Base-by-base conservation (phyloP, 2,797 vertebrate species). In the Potorous gilbertii region DNA sequence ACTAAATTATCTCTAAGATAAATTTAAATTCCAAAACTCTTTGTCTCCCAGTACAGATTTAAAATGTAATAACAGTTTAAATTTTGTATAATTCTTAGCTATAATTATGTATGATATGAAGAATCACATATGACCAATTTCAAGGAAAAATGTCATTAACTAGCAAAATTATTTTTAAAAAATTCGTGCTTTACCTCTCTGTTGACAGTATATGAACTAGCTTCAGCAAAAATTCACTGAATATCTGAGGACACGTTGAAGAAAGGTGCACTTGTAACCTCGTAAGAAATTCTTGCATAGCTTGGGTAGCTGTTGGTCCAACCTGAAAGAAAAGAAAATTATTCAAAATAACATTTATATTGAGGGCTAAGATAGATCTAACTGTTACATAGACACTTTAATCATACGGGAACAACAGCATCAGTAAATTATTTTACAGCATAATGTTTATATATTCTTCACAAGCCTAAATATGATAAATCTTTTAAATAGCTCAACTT, bases 251-350 rank as follows among this genome's bases (percentile, higher is more conserved):
- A 98, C 99, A 99, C 91, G 99, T 99, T 98, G 99, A 99, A 96
- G 99, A 99, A 96, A 99, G 99, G 98, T 99, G 99, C 91, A 99
- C 99, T 98, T 99, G 99, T 96, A 99, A 99, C 34, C 99, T 99
- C 97, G 99, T 99, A 97, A 99, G 98, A 98, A 99, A 99, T 98
- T 99, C 99, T 91, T 99, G 99, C 99, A 99, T 99, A 98, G 99
- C 99, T 99, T 99, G 99, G 0, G 99, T 99, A 56, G 99, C 99
- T 18, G 99, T 99, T 97, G 99, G 99, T 91, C 99, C 99, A 98
- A 99, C 99, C 99, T 99, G 93, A 55, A 96, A 52, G 96, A 89
- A 93, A 96, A 94, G 2, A 34, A 94, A 96, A 93, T 55, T 50
- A 94, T 97, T 97, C 8, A 95, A 66, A 66, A 12, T 16, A 16